These are phyloP conservation scores for Apocrypta bakeri DNA, from an alignment of 1,140 invertebrate species.

Conservation along the genomic window DNA sequence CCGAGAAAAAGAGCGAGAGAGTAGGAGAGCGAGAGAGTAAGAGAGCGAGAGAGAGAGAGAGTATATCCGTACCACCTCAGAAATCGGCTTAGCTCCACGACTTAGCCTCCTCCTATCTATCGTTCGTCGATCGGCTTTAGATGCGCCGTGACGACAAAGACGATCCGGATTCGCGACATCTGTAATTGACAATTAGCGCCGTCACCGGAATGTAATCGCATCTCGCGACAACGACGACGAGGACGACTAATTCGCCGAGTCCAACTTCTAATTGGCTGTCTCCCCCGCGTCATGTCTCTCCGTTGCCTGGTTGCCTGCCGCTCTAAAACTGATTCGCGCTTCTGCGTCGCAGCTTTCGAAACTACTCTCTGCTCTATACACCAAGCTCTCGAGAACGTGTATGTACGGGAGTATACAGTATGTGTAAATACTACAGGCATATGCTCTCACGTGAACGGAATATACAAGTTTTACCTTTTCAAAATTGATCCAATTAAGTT, in stretches of 20 bases:
- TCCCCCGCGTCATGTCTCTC: slow-evolving; percentile 50
- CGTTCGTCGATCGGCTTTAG: slow-evolving; percentile 22
- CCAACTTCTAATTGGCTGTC: slow-evolving; percentile 67
- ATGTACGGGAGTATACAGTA: too few species aligned
- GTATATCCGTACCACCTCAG: not conserved
- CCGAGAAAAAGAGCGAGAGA: too few species aligned
- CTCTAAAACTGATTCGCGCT: slow-evolving; percentile 6
- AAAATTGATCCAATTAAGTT: not conserved
- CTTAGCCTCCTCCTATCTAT: slow-evolving; percentile 2
- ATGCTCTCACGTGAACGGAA: not conserved
- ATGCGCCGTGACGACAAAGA: slow-evolving; percentile 16
- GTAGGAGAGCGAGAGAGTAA: too few species aligned
- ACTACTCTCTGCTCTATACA: not conserved
- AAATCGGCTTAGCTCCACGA: slow-evolving; percentile 37
- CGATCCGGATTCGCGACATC: slow-evolving; percentile 41
- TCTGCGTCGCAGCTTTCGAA: not conserved
- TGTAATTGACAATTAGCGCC: slow-evolving; percentile 67
- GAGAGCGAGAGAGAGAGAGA: not conserved
- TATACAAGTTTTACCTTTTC: not conserved
- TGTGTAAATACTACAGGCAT: not conserved
- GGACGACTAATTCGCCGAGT: slow-evolving; percentile 66
- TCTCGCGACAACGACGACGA: slow-evolving; percentile 51
- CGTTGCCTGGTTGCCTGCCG: not conserved
- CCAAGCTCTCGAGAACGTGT: too few species aligned
- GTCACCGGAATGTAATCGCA: slow-evolving; percentile 65